These are phyloP conservation scores for Dicrurus megarhynchus DNA, from an alignment of 2,113 vertebrate species.

Conservation along the genomic window DNA sequence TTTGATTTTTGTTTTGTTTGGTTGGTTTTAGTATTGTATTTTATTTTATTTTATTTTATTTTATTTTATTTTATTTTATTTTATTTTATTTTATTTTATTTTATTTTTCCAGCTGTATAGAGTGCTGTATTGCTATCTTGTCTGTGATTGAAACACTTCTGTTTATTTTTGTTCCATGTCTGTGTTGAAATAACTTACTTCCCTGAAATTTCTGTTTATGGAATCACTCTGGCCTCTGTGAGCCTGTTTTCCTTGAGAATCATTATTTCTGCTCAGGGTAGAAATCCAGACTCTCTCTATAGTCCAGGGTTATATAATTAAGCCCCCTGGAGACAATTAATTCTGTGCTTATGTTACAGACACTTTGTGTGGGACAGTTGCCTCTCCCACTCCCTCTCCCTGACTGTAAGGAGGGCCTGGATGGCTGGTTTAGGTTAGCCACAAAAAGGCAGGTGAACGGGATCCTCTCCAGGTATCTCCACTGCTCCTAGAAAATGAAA, in stretches of 20 bases:
- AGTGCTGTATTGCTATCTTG: not conserved
- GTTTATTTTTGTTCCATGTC: not conserved
- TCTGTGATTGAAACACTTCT: not conserved
- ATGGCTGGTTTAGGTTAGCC: not conserved
- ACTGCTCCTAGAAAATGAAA: not conserved
- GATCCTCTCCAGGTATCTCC: not conserved
- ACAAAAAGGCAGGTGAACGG: not conserved
- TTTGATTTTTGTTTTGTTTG: not conserved
- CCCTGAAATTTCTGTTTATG: not conserved
- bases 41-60: too few relatives aligned
- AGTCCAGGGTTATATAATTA: not conserved
- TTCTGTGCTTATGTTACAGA: rapidly evolving
- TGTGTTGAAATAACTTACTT: not conserved
- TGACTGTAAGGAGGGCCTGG: not conserved
- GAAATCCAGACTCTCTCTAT: not conserved
- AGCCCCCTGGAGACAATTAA: not conserved
- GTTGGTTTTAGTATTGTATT: too few relatives aligned
- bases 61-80: too few relatives aligned
- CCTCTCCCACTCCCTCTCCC: not conserved
- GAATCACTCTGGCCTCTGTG: not conserved
- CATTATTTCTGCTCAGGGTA: not conserved
- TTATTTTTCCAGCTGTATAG: not conserved
- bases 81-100: too few relatives aligned
- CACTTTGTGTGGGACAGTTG: not conserved
- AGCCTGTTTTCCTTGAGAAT: not conserved